phyloP scores from a whole-genome alignment of 2,113 vertebrate species.

The Chionodraco myersi region DNA sequence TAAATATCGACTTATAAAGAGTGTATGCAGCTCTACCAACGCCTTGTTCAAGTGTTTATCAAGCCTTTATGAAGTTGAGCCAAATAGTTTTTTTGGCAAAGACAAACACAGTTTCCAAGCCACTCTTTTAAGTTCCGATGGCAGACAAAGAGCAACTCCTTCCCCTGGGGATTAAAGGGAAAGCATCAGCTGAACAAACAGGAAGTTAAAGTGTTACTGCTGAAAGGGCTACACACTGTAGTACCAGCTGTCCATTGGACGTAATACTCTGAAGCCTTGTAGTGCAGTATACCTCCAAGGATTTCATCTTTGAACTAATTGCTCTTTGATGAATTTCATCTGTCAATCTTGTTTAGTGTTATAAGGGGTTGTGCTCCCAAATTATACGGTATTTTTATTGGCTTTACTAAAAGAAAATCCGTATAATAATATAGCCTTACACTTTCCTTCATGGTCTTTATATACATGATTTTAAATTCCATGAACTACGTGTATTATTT shows the following conservation, averaged over 20 bases:
- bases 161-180: background rate
- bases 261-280: background rate
- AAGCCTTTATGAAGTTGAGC: background rate
- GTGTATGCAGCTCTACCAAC: background rate
- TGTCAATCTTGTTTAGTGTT: background rate
- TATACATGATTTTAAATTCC: no score
- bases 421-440: background rate
- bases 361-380: background rate
- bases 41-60: background rate
- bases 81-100: slow-evolving; percentile 4
- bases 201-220: slow-evolving; percentile 2
- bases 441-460: background rate
- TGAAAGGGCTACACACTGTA: background rate
- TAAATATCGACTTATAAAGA: background rate
- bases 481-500: background rate
- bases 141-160: background rate
- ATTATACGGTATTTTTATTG: background rate
- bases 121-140: background rate
- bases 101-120: slow-evolving; percentile 2
- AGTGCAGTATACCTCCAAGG: slow-evolving; percentile 1
- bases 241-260: slow-evolving; percentile 3
- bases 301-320: background rate
- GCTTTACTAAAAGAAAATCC: background rate
- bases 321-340: background rate
- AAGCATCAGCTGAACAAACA: slow-evolving; percentile 33